Evolutionary conservation across 2,888 invertebrate species (phyloP), one percentile per base, ranked within the genome.

Genomic region (Zygaena filipendulae): DNA sequence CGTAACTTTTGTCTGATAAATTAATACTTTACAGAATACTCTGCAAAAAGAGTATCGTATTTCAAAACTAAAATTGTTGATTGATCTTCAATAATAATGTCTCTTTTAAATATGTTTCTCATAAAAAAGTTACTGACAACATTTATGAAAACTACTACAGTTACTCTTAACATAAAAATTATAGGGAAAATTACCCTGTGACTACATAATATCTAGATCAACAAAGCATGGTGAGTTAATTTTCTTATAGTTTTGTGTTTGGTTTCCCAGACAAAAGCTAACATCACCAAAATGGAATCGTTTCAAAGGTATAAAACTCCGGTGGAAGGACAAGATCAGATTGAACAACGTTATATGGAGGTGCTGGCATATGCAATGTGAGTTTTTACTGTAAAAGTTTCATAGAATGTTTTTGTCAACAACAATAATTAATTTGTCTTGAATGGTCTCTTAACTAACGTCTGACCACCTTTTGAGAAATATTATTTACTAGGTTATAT

Each of bases 221-320:
- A n/a, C 33, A 42, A 50, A 57, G 53, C 48, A 58, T 66, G 74
- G 77, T 77, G 47, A 72, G 74, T 13, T 11, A 24, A 31, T 38
- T 35, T 42, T 28, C 40, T 33, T 38, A 16, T 38, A 44, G 45
- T 36, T 43, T 40, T 51, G 39, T 43, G 39, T 52, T 45, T 36
- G 42, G 44, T 38, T 84, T 86, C 66, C 57, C 84, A 96, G 95
- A 84, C 97, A 97, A 83, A 97, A 97, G 83, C 82, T 99, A 74
- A 97, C 98, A 35, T 99, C 98, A 40, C 99, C 99, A 39, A 97
- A 98, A 86, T 99, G 99, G 99, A 99, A 99, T 82, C 90, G 96
- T 59, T 99, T 99, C 84, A 95, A 97, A 82, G 99, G 99, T 42
- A 90, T 99, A 56, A 90, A 97, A 54, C 82, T 99, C 40, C 86